These are phyloP conservation scores for Theocolax elegans DNA, from an alignment of 1,140 invertebrate genomes.

Conservation along the genomic window DNA sequence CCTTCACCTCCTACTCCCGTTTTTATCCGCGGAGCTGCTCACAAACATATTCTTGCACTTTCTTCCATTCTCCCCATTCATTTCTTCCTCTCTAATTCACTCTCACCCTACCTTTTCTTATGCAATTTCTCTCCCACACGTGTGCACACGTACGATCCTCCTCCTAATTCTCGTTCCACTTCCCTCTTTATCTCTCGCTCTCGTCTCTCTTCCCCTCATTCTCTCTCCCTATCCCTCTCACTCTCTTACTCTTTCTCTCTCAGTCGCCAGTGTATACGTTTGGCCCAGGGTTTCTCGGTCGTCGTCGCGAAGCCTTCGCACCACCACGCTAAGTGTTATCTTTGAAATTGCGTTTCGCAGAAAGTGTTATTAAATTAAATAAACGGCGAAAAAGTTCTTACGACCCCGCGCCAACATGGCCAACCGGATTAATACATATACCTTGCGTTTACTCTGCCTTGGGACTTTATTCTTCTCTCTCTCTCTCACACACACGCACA, in stretches of 20 bases:
- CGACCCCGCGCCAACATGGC: not conserved
- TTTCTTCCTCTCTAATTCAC: constrained; percentile 41
- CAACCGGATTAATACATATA: constrained; percentile 2
- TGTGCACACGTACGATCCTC: not conserved
- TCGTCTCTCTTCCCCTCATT: not conserved
- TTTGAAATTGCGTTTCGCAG: constrained; percentile 57
- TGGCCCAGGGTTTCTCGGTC: constrained; percentile 3
- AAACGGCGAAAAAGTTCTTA: constrained; percentile 55
- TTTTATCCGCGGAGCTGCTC: not conserved
- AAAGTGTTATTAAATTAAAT: constrained; percentile 59
- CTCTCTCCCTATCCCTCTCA: not conserved
- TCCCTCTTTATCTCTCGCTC: not conserved
- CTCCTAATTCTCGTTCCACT: constrained; percentile 2
- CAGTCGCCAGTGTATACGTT: not conserved
- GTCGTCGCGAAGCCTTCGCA: constrained; percentile 25
- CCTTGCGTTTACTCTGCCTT: not conserved
- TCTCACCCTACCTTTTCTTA: constrained; percentile 13
- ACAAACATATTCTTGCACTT: not conserved
- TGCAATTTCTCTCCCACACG: constrained; percentile 19
- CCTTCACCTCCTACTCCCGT: constrained; percentile 6
- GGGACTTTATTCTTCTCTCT: not conserved
- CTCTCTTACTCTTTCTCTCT: constrained; percentile 4
- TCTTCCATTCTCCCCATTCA: constrained; percentile 20
- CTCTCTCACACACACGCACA: not conserved
- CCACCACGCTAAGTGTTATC: constrained; percentile 52